These are phyloP conservation scores for Scartelaos histophorus DNA, from an alignment of 2,113 vertebrate species.

Conservation along the genomic window DNA sequence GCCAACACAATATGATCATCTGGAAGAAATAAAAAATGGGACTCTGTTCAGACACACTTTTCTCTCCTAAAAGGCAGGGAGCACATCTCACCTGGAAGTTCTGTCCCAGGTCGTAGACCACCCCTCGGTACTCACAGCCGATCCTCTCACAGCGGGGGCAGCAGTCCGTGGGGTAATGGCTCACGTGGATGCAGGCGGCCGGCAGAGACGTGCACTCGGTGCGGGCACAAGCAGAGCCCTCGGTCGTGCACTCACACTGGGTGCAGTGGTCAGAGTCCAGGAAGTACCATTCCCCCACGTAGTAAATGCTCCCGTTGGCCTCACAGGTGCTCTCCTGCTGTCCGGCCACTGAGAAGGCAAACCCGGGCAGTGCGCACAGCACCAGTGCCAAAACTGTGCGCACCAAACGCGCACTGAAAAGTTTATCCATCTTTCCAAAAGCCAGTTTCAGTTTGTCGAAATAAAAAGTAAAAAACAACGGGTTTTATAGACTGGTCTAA, in stretches of 20 bases:
- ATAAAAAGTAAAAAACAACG: not conserved
- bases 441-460: not conserved
- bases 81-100: conserved; percentile 77
- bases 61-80: not conserved
- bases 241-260: conserved; percentile 82
- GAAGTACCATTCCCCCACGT: conserved; percentile 84
- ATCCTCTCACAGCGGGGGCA: conserved; percentile 84
- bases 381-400: conserved; percentile 53
- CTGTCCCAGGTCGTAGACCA: conserved; percentile 80
- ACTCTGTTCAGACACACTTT: not conserved
- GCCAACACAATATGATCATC: not conserved
- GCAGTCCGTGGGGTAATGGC: conserved; percentile 85
- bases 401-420: conserved; percentile 20
- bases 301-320: conserved; percentile 82
- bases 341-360: conserved; percentile 69
- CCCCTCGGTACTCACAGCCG: conserved; percentile 82
- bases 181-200: conserved; percentile 83
- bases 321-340: conserved; percentile 79
- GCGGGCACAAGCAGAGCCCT: conserved; percentile 76
- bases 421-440: conserved; percentile 12
- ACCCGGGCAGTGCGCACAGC: conserved; percentile 38
- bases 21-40: not conserved
- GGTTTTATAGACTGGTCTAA: not conserved
- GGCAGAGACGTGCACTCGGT: conserved; percentile 82
- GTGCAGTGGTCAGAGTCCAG: conserved; percentile 83